Evolutionary conservation across 2,888 invertebrate species (phyloP), one percentile per base, ranked within the genome.

Genomic region (Mythimna ferrago): DNA sequence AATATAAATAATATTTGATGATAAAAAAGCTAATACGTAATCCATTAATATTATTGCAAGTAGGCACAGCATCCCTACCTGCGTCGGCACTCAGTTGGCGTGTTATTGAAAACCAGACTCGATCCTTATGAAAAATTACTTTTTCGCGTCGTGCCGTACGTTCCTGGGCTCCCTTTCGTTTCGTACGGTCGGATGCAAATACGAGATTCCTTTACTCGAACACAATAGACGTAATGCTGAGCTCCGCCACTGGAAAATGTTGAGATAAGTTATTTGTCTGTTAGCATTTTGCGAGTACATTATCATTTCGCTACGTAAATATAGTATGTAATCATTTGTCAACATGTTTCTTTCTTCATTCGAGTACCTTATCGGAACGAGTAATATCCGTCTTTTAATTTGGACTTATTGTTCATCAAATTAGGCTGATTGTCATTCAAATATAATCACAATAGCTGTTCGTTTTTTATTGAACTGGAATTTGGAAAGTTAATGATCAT

Each of bases 221-320:
- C 88, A 94, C 94, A 94, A 94, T 94, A 92, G 92, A 91, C 88
- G 90, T 89, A 91, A 92, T 91, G 91, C 89, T 89, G 92, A 90
- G 92, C 87, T 90, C 92, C 89, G 89, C 89, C 90, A 86, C 87
- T 91, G 91, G 92, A 92, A 93, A 93, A 93, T 93, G 91, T 93
- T 90, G 91, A 92, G 91, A 92, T 92, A 93, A 93, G 92, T 93
- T 93, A 93, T 93, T 94, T 93, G 92, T 90, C 92, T 93, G 92
- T 92, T 92, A 89, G 85, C 87, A 86, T 91, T 90, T 90, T 90
- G 81, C 81, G 85, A 89, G 87, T 91, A 86, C 83, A 89, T 87
- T 89, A 88, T 88, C 83, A 82, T 88, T 82, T 83, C 84, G 76
- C 81, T 76, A 81, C 81, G 79, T 80, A 83, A 83, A 86, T 85